These are phyloP conservation scores for Coracias cyanogaster DNA, from an alignment of 2,797 vertebrate species.

Conservation along the genomic window DNA sequence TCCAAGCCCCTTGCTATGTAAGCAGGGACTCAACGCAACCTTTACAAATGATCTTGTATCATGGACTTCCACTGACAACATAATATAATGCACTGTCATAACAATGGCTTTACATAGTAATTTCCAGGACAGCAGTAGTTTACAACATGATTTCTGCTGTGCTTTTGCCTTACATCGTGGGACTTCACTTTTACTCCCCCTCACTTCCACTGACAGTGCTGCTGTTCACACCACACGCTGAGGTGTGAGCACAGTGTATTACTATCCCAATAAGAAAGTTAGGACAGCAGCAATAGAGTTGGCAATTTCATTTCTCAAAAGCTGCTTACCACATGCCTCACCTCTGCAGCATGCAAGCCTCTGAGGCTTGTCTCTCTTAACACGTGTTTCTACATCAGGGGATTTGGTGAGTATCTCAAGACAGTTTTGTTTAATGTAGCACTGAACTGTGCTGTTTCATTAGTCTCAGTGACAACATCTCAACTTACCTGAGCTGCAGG, in stretches of 20 bases:
- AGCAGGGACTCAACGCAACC: neutral
- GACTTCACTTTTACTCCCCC: neutral
- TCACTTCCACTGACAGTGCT: neutral
- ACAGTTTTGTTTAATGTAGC: slow-evolving; percentile 42
- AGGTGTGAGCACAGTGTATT: neutral
- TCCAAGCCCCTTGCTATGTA: neutral
- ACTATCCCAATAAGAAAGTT: neutral
- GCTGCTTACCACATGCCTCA: neutral
- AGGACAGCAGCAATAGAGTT: neutral
- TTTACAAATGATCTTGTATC: neutral
- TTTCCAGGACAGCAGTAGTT: neutral
- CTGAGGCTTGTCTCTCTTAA: neutral
- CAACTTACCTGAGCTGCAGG: slow-evolving; percentile 8
- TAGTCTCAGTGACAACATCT: slow-evolving; percentile 42
- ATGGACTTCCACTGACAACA: neutral
- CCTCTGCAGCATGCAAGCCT: neutral
- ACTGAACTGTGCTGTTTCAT: slow-evolving; percentile 34
- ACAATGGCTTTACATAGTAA: neutral
- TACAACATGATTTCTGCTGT: neutral
- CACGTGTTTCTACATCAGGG: neutral
- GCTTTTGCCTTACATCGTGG: neutral
- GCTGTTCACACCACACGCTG: accelerated
- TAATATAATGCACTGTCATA: neutral
- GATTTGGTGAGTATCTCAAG: slow-evolving; percentile 15
- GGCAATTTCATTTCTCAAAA: slow-evolving; percentile 30